Evolutionary conservation across 2,888 invertebrate species (phyloP), one percentile per base, ranked within the genome.

Genomic region (Netelia virgata): DNA sequence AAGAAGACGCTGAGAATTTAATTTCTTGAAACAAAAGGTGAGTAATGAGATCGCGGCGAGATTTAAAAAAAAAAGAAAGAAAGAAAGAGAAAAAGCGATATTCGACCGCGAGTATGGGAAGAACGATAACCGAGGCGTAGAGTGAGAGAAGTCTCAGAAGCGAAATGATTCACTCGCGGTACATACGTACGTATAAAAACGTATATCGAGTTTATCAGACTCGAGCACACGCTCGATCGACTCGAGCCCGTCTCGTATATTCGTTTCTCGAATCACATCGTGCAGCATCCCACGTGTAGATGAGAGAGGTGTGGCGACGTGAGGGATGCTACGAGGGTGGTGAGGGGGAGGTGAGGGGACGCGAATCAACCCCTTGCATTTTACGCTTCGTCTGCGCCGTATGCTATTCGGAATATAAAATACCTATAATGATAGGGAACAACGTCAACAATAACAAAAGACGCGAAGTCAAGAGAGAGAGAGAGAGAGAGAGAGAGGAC

Each of bases 361-460:
- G 82, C 73, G 41, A 59, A 68, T 73, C 83, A 87, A 87, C 74
- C 88, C 87, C 86, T 83, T 88, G 86, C 87, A 89, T 89, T 90
- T 90, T 88, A 79, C 88, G 88, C 86, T 82, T 86, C 89, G 85
- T 47, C 84, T 85, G 76, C 83, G 79, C 81, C 84, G 36, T 63
- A 61, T 74, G 69, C 77, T 43, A 28, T 84, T 70, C 53, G 68
- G 79, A 85, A 85, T 85, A 85, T 85, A 85, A 85, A 85, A 82
- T 82, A 82, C 68, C 84, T 82, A 82, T 75, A 79, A 79, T 66
- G 72, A 85, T 69, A 79, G 76, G 11, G 70, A 79, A 82, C 70
- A 70, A 53, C n/a, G 16, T 14, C 16, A 57, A 61, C 28, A 70
- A 63, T 23, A 64, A 55, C 70, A 64, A 63, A 78, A 64, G 70